These are phyloP conservation scores for Heliangelus exortis DNA, from an alignment of 2,797 vertebrate species.

Conservation along the genomic window DNA sequence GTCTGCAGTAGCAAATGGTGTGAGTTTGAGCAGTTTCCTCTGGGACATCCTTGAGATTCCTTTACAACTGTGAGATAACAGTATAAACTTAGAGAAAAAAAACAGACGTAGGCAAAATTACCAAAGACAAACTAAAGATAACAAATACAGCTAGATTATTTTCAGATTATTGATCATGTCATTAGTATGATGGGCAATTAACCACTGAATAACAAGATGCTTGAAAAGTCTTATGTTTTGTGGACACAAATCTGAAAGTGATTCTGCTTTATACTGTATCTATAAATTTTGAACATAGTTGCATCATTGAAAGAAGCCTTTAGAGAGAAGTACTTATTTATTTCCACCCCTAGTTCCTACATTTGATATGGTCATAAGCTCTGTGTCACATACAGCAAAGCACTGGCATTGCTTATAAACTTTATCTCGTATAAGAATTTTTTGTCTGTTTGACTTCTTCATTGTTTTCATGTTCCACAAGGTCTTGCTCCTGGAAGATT, in stretches of 20 bases:
- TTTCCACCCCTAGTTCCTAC: neutral
- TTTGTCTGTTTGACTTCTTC: neutral
- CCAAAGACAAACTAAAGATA: neutral
- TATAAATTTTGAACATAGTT: neutral
- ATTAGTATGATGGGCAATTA: neutral
- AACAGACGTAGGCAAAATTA: neutral
- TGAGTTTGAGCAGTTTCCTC: neutral
- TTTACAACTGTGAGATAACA: neutral
- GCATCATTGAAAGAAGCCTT: neutral
- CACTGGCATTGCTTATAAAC: neutral
- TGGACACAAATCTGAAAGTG: neutral
- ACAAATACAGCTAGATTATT: neutral
- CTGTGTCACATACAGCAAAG: neutral
- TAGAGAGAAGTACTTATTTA: neutral
- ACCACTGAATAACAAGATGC: neutral
- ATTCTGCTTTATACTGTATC: neutral
- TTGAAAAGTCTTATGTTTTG: neutral
- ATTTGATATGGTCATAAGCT: neutral
- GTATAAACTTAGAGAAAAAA: neutral
- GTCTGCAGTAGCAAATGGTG: neutral
- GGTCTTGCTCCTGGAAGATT: conserved; percentile 82
- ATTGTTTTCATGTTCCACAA: conserved; percentile 40
- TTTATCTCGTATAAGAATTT: neutral
- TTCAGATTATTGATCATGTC: neutral
- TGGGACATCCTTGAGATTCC: neutral